Evolutionary conservation across 2,113 vertebrate species (phyloP).

Genomic region (Machaerirhynchus nigripectus): DNA sequence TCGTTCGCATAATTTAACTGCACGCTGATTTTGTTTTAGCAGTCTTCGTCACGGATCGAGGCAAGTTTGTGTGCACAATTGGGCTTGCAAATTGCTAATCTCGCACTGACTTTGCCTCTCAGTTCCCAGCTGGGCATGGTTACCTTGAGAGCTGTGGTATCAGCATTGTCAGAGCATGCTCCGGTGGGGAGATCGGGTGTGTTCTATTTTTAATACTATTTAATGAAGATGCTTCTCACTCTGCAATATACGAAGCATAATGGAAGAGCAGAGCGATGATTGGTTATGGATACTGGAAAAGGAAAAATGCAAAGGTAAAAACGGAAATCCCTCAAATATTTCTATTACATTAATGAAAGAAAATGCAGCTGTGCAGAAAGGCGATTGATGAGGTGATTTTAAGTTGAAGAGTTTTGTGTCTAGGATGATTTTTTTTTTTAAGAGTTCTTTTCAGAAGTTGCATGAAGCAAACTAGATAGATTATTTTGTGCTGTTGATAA

Average conservation of each 20-base stretch:
- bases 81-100: constrained; percentile 64
- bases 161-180: constrained; percentile 68
- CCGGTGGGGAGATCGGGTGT: constrained; percentile 66
- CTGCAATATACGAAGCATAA: constrained; percentile 65
- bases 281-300: constrained; percentile 69
- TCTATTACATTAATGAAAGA: background rate
- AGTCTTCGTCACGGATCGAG: constrained; percentile 35
- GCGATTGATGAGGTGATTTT: background rate
- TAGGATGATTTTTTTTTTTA: background rate
- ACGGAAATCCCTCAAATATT: constrained; percentile 20
- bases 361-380: background rate
- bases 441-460: background rate
- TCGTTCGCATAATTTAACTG: constrained; percentile 43
- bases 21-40: constrained; percentile 43
- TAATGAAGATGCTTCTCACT: constrained; percentile 75
- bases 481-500: background rate
- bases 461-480: background rate
- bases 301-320: constrained; percentile 71
- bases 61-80: constrained; percentile 49
- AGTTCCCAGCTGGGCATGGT: constrained; percentile 68
- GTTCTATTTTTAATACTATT: constrained; percentile 76
- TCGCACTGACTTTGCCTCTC: constrained; percentile 60
- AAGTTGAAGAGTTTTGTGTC: background rate
- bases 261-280: constrained; percentile 68
- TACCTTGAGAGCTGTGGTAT: constrained; percentile 72